These are phyloP conservation scores for Solenodon paradoxus DNA, from an alignment of 2,113 vertebrate genomes.

Conservation along the genomic window DNA sequence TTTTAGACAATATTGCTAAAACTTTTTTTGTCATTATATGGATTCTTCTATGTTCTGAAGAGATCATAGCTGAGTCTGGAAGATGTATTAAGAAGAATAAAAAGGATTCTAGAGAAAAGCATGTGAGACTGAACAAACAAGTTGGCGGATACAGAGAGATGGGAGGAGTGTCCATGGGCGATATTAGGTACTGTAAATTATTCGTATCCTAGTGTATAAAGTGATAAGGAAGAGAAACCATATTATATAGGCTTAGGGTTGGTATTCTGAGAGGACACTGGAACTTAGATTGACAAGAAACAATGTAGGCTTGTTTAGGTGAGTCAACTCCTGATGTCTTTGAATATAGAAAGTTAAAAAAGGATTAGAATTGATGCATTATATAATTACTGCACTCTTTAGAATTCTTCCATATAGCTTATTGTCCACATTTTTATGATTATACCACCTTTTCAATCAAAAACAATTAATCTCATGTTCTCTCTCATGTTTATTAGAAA, in stretches of 20 bases:
- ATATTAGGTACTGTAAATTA: too few species aligned
- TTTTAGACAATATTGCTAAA: background rate
- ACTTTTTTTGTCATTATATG: background rate
- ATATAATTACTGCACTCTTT: background rate
- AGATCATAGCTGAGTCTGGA: background rate
- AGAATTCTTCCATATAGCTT: background rate
- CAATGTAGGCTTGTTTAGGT: background rate
- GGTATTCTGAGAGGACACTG: background rate
- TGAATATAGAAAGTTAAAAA: background rate
- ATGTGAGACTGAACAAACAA: background rate
- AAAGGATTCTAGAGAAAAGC: background rate
- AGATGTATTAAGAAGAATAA: background rate
- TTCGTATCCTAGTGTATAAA: background rate
- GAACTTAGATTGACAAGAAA: background rate
- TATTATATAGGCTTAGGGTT: fast-evolving
- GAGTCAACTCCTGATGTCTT: background rate
- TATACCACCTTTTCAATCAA: background rate
- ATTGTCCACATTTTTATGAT: background rate
- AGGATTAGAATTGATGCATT: background rate
- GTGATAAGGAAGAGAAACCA: background rate
- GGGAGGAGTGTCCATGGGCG: background rate
- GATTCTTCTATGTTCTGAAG: background rate
- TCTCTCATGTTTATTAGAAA: background rate
- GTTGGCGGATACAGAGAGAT: background rate
- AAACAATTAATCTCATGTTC: background rate